Conservation (phyloP, 2,888 invertebrate genomes). For the Mimumesa dahlbomi region DNA sequence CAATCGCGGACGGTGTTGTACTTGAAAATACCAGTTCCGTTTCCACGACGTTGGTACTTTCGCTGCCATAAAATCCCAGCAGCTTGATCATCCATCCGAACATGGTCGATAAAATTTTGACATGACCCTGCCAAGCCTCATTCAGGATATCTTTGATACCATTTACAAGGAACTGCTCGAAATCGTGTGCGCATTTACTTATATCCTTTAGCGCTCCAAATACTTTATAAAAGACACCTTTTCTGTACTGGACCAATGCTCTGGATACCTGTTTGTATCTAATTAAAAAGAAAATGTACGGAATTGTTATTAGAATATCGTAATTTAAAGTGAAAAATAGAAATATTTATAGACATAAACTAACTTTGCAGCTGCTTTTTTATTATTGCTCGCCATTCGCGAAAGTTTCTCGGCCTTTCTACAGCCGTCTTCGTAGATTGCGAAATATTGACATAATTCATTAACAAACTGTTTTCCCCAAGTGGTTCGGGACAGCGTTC, state of each 20-base stretch:
- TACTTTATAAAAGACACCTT: constrained; percentile 29
- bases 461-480: constrained; percentile 35
- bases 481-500: constrained; percentile 37
- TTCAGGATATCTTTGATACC: constrained; percentile 38
- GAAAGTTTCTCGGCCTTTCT: constrained; percentile 25
- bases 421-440: constrained; percentile 51
- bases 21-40: not conserved
- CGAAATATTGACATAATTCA: constrained; percentile 47
- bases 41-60: not conserved
- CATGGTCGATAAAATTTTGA: constrained; percentile 29
- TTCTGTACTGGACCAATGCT: constrained; percentile 49
- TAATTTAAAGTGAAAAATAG: too few relatives aligned
- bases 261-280: constrained; percentile 39
- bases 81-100: constrained; percentile 47
- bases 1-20: not conserved
- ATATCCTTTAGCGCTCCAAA: constrained; percentile 41
- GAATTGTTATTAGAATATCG: too few relatives aligned
- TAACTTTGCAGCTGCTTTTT: constrained; percentile 24
- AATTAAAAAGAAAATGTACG: too few relatives aligned
- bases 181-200: constrained; percentile 35
- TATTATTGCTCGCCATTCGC: constrained; percentile 1
- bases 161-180: constrained; percentile 48
- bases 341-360: not conserved
- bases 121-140: constrained; percentile 46
- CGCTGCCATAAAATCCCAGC: constrained; percentile 26